Evolutionary conservation across 2,113 vertebrate genomes (phyloP), one percentile per base, ranked within the genome.

Genomic region (Pygoscelis antarcticus): DNA sequence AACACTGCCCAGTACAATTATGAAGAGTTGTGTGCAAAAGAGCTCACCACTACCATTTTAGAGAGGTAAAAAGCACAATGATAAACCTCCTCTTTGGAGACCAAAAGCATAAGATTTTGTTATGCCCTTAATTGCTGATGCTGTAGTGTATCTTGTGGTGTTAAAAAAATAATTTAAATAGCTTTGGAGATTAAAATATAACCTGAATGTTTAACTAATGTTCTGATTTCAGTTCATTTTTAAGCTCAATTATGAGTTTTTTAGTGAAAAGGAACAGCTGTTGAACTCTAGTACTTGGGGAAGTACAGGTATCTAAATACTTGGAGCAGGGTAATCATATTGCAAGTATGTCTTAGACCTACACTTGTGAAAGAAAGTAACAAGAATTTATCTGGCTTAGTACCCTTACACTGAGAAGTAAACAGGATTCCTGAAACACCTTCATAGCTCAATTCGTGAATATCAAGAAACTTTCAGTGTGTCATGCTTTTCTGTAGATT

Each of bases 1-100:
- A 99, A 99, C 98, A 99, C 99, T 3, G 99, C 99, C 89, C 99
- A 99, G 97, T 99, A 99, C 97, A 99, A 91, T 97, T 99, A 99
- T 30, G 98, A 99, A 3, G 99, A 99, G 49, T 91, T 99, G 72
- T 99, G 99, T 90, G 97, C 98, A 10, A 99, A 99, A 95, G 99
- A 99, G 64, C 99, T 99, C 72, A 98, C 98, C 92, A 97, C 98
- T 4, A 85, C 97, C 11, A 58, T 97, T 77, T 83, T 98, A 83
- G 98, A 98, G 94, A 98, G 98, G 98, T 98, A 98, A 96, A 94
- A 72, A 86, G 4, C 14, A 64, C 6, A 36, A 4, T 36, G 6
- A 42, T 57, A 14, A 84, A 15, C 34, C 13, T 66, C 21, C 14
- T 58, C 55, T 78, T 60, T 71, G 40, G 44, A 71, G 30, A 40